Base-by-base conservation (phyloP, 1,140 invertebrate genomes). In the Calephelis nemesis region DNA sequence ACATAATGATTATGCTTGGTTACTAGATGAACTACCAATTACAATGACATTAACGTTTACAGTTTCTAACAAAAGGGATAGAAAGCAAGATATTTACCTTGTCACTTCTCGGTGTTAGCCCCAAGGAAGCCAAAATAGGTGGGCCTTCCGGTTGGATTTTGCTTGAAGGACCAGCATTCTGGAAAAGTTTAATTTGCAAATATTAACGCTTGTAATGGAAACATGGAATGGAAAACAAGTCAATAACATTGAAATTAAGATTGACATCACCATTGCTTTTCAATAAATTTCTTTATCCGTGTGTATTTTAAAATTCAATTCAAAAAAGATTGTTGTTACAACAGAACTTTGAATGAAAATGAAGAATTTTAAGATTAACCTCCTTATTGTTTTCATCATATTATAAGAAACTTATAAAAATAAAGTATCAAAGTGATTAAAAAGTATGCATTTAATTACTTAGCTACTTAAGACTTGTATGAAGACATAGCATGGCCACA, bases 71-170 rank as follows among this genome's bases (percentile, higher is more conserved):
- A 30, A 30, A 30, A 30, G 30, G 30, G 30, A 30, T 30, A 30
- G 30, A 30, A 30, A 30, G 4, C 30, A 30, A 30, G 30, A 85
- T 90, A 75, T 84, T 78, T 88, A 92, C 92, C 92, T 92, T 92
- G 86, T 92, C 91, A 88, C 90, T 92, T 76, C 89, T 85, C 52
- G 92, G 92, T 71, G 92, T 92, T 64, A 92, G 85, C 49, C 92
- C 92, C 77, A 92, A 70, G 39, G 92, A 92, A 67, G 92, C 88
- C 82, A 92, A 88, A 65, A 92, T 92, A 64, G 92, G 91, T 63
- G 92, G 92, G 19, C 92, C 92, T 79, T 92, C 92, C 45, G 89
- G 88, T 67, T 92, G 92, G 7, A 91, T 45, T 81, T 89, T 91
- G 68, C 66, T 83, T 30, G 80, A 75, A 49, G 72, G 69, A 13